Evolutionary conservation across 2,113 vertebrate species (phyloP), one percentile per base, ranked within the genome.

Genomic region (Pseudolaguvia tuberculata): DNA sequence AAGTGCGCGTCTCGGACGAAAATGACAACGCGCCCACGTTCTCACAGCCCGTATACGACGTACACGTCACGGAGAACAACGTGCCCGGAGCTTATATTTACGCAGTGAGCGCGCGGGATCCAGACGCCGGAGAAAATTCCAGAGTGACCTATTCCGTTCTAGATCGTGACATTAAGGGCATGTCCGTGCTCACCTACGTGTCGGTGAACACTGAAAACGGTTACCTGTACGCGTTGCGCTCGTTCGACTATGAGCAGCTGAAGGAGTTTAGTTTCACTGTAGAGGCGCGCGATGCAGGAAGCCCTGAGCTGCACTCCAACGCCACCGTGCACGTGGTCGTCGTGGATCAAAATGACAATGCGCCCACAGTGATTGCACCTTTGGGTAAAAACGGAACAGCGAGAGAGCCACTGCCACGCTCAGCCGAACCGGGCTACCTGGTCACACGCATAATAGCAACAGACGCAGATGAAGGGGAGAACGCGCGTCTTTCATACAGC

Each of bases 151-250:
- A 98, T 86, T 92, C 94, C 75, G 97, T 99, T 82, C 83, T 97
- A 66, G 96, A 98, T 83, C 93, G 94, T 83, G 95, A 96, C 80
- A 97, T 97, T 80, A 95, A 96, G 88, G 95, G 94, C 81, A 98
- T 98, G 96, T 96, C 96, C 0, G 93, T 98, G 31, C 94, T 94
- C 86, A 98, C 96, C n/a, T 98, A 98, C 11, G 97, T 98, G 85
- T 98, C 95, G 72, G 96, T 99, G 89, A 98, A 99, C 83, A 91
- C 95, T 1, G 96, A 98, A 87, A 98, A 96, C 5, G 97, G 97
- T 23, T 98, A 96, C 76, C 88, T 98, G 74, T 98, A 98, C 48
- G 97, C 97, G 0, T 91, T 98, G 71, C 88, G 97, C 74, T 98
- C 96, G 3, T 99, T 99, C 55, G 97, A 99, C 81, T 98, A 98